Evolutionary conservation across 2,113 vertebrate species (phyloP).

Genomic region (Cyphomyrus plagiostoma): DNA sequence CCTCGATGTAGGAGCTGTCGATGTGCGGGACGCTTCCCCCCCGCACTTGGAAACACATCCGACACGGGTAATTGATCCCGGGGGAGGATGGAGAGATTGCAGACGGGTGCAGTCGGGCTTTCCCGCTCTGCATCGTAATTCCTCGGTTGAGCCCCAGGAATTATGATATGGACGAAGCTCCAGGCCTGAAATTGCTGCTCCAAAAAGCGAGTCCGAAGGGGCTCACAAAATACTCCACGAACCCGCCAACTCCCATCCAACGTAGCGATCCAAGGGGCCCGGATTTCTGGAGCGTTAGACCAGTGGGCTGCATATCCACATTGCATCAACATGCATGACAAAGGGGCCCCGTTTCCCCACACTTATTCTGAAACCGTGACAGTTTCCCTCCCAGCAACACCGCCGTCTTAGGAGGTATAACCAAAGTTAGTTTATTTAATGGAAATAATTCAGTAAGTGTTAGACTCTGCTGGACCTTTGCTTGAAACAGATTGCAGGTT

Average conservation of each 20-base stretch:
- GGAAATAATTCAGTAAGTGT: not conserved
- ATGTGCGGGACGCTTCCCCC: not conserved
- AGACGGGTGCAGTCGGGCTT: not conserved
- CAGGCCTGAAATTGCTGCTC: not conserved
- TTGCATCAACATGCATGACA: not conserved
- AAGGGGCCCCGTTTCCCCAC: not conserved
- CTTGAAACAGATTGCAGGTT: not conserved
- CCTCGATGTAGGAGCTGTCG: not conserved
- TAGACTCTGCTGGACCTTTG: not conserved
- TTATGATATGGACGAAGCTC: not conserved
- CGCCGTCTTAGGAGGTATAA: not conserved
- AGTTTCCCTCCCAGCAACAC: not conserved
- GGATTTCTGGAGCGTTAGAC: not conserved
- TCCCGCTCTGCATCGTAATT: not conserved
- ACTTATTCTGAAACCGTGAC: not conserved
- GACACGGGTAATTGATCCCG: not conserved
- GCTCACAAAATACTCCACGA: not conserved
- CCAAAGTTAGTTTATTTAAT: not conserved
- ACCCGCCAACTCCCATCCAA: not conserved
- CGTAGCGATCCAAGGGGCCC: not conserved
- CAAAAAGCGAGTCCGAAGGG: not conserved
- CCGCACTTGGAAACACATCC: constrained; percentile 8
- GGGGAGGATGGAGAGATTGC: not conserved
- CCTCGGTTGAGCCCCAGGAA: not conserved
- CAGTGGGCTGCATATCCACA: not conserved